These are phyloP conservation scores for Pseudolycoriella hygida DNA, from an alignment of 2,888 invertebrate genomes.

Conservation along the genomic window DNA sequence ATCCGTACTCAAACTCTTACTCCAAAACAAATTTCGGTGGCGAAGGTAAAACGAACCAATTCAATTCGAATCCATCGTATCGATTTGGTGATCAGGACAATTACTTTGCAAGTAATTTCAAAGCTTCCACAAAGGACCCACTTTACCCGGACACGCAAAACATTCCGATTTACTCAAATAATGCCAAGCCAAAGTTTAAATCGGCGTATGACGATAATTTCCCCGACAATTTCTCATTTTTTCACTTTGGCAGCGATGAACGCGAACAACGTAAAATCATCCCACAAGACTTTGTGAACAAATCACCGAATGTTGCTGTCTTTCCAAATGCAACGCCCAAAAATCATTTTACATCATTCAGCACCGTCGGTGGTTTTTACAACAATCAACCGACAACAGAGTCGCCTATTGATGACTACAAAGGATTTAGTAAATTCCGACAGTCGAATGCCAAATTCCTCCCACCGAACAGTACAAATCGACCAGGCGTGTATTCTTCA, in stretches of 20 bases:
- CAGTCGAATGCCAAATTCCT: background rate
- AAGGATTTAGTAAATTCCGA: background rate
- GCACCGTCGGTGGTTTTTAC: slow-evolving; percentile 38
- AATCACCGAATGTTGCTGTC: slow-evolving; percentile 6
- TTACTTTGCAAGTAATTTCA: background rate
- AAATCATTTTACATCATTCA: slow-evolving; percentile 36
- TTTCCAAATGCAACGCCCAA: slow-evolving; percentile 30
- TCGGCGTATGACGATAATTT: slow-evolving; percentile 2
- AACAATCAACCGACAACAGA: slow-evolving; percentile 26
- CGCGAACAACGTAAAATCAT: background rate
- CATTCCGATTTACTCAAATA: background rate
- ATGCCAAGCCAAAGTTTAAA: background rate
- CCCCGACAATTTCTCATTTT: slow-evolving; percentile 26
- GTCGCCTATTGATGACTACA: slow-evolving; percentile 5
- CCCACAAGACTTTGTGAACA: background rate
- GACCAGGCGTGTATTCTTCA: slow-evolving; percentile 8
- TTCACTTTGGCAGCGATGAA: slow-evolving; percentile 20
- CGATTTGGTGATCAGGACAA: background rate
- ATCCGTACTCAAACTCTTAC: slow-evolving; percentile 4
- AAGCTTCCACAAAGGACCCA: background rate
- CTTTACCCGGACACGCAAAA: background rate
- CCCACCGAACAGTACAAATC: background rate
- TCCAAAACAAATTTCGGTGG: background rate
- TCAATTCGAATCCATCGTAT: background rate
- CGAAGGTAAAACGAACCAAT: background rate